Conservation (phyloP, 2,888 invertebrate genomes). For the Apotomis capreana region DNA sequence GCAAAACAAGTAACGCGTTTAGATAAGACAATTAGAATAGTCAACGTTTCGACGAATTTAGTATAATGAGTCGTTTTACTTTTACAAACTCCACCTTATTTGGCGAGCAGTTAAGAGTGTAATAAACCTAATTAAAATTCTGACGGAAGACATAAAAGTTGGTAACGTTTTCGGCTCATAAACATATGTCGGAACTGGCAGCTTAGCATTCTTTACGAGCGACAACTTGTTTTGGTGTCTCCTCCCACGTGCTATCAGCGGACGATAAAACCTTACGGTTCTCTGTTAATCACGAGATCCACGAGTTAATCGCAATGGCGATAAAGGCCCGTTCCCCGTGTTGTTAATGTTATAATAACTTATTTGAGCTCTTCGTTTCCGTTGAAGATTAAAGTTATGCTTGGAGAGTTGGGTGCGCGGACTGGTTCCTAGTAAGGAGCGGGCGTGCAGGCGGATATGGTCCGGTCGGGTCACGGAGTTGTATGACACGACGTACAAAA, state of each 20-base stretch:
- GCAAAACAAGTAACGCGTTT: slow-evolving; percentile 28
- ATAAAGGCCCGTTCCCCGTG: slow-evolving; percentile 23
- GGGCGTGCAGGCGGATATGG: slow-evolving; percentile 39
- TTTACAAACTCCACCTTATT: slow-evolving; percentile 16
- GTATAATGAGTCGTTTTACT: slow-evolving; percentile 23
- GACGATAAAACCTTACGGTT: slow-evolving; percentile 58
- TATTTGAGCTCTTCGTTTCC: slow-evolving; percentile 22
- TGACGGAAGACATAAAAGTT: slow-evolving; percentile 37
- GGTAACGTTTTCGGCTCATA: slow-evolving; percentile 27
- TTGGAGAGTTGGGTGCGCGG: not conserved
- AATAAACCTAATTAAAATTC: slow-evolving; percentile 30
- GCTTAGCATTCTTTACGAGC: slow-evolving; percentile 34
- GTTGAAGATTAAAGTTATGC: not conserved
- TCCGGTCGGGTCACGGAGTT: slow-evolving; percentile 42
- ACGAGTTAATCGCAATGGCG: slow-evolving; percentile 28
- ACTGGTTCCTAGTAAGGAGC: slow-evolving; percentile 43
- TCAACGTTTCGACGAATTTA: slow-evolving; percentile 20
- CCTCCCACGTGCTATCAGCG: slow-evolving; percentile 45
- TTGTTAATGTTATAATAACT: slow-evolving; percentile 37
- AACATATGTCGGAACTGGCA: slow-evolving; percentile 29
- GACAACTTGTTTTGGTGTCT: slow-evolving; percentile 34
- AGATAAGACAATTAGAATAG: slow-evolving; percentile 26
- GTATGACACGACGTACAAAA: not conserved
- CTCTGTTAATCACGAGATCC: slow-evolving; percentile 57
- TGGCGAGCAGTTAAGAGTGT: slow-evolving; percentile 9